phyloP scores from a whole-genome alignment of 2,888 invertebrate genomes.

The Hirtodrosophila cameraria region DNA sequence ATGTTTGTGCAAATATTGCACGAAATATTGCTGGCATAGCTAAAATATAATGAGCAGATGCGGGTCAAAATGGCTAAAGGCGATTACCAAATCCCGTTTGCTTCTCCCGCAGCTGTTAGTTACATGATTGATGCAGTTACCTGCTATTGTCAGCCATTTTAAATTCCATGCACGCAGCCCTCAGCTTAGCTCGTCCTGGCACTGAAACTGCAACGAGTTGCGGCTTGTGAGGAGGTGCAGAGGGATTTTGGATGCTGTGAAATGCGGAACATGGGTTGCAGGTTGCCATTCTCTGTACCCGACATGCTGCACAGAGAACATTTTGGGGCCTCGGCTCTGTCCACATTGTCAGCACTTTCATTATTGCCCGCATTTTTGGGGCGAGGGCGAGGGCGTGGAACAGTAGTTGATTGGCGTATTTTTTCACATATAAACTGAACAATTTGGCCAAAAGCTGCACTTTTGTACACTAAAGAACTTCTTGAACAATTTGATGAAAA shows the following conservation, averaged over 20 bases:
- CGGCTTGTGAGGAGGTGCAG: slow-evolving; percentile 1
- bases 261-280: slow-evolving; percentile 1
- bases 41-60: slow-evolving; percentile 41
- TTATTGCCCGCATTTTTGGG: slow-evolving; percentile 29
- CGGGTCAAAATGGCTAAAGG: slow-evolving; percentile 32
- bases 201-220: slow-evolving; percentile 23
- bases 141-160: slow-evolving; percentile 34
- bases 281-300: neutral
- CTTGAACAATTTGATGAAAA: neutral
- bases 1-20: slow-evolving; percentile 9
- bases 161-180: slow-evolving; percentile 39
- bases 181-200: slow-evolving; percentile 1
- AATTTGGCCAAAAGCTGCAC: slow-evolving; percentile 11
- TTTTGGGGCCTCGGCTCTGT: slow-evolving; percentile 22
- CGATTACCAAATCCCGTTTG: slow-evolving; percentile 4
- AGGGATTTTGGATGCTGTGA: neutral
- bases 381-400: slow-evolving; percentile 26
- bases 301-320: slow-evolving; percentile 23
- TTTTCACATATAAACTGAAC: slow-evolving; percentile 18
- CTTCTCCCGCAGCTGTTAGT: neutral
- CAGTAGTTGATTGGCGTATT: slow-evolving; percentile 56
- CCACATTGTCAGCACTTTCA: slow-evolving; percentile 36
- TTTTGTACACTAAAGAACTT: neutral
- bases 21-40: slow-evolving; percentile 9
- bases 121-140: slow-evolving; percentile 20